Percentiles rank a stretch among this genome's conserved stretches.
phyloP scores from a whole-genome alignment of 2,797 vertebrate species.

The Linurgus olivaceus region DNA sequence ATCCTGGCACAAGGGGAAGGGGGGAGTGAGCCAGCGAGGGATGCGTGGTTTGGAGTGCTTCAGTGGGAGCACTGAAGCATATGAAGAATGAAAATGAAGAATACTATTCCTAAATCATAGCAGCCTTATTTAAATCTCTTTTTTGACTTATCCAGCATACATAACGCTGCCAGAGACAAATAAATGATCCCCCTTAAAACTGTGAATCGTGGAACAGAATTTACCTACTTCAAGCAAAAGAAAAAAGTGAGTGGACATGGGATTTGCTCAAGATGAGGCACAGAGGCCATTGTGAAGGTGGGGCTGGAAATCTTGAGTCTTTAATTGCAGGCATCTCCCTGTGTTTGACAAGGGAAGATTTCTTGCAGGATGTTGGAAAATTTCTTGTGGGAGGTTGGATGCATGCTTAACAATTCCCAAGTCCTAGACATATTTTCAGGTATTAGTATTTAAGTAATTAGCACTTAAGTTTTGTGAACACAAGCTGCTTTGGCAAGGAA shows the following conservation, averaged over 20 bases:
- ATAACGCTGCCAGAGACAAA: background rate
- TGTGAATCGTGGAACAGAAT: background rate
- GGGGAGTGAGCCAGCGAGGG: rapidly evolving
- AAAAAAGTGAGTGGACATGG: background rate
- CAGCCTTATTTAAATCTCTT: background rate
- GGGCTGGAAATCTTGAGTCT: background rate
- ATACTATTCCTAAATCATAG: background rate
- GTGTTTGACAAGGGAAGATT: background rate
- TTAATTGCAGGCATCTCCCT: background rate
- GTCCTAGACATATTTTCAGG: background rate
- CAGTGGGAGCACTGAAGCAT: background rate
- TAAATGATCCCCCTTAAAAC: background rate
- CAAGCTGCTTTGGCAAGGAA: background rate
- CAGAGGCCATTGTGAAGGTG: background rate
- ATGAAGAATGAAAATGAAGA: background rate
- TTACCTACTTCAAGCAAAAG: background rate
- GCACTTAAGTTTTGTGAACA: background rate
- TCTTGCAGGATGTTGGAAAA: background rate
- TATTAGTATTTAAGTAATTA: background rate
- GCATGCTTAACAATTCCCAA: background rate
- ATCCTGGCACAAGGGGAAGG: rapidly evolving
- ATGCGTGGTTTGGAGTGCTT: rapidly evolving
- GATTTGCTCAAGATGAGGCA: background rate
- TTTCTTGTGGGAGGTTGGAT: background rate
- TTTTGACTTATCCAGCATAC: background rate